Conservation (phyloP, 2,797 vertebrate genomes). For the Octomys mimax region DNA sequence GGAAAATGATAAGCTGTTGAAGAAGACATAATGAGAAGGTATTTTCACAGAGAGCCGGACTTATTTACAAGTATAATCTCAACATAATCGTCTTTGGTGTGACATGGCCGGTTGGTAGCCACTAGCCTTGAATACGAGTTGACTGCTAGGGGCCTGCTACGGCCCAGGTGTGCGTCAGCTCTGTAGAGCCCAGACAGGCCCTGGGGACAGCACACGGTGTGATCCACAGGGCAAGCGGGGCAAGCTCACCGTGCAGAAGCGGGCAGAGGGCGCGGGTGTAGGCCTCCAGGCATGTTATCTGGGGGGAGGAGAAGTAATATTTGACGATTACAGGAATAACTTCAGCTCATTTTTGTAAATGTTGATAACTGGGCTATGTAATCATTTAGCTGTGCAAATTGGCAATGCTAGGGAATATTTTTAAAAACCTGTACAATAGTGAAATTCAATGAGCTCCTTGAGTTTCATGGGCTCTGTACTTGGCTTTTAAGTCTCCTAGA, state of each 20-base stretch:
- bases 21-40: background rate
- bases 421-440: background rate
- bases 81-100: background rate
- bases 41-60: background rate
- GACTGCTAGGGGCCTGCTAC: background rate
- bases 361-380: background rate
- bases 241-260: accelerated
- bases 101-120: background rate
- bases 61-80: background rate
- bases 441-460: background rate
- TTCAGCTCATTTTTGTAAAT: background rate
- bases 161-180: background rate
- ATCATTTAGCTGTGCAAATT: slow-evolving; percentile 7
- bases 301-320: background rate
- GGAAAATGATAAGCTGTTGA: background rate
- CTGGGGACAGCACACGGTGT: background rate
- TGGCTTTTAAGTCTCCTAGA: background rate
- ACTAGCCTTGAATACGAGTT: background rate
- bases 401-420: background rate
- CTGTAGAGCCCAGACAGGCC: background rate
- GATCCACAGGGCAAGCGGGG: background rate
- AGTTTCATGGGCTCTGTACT: background rate
- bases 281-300: background rate
- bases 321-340: background rate
- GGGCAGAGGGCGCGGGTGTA: background rate